Evolutionary conservation across 2,113 vertebrate genomes (phyloP), one percentile per base, ranked within the genome.

Genomic region (Macrotus californicus): DNA sequence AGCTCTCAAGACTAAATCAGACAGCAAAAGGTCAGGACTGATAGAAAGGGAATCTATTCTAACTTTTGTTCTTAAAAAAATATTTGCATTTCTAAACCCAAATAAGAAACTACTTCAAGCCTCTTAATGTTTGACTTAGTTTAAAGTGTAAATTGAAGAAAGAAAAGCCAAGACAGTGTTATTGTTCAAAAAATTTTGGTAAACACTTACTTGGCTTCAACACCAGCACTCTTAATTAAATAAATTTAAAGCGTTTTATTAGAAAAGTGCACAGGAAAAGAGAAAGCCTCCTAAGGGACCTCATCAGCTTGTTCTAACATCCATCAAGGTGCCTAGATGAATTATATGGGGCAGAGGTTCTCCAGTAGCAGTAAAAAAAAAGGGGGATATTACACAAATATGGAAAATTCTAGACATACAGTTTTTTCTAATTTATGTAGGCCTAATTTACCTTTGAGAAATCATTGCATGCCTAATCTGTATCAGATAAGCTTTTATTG

Each of bases 1-100:
- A 95, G 87, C 81, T 92, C 94, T 95, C 41, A 85, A 82, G n/a
- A 77, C 54, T 84, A 87, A 97, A 85, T 95, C 94, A 96, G 83
- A 89, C 41, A 93, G 76, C 72, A 86, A 89, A 96, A 96, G 94
- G 85, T 90, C 77, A 88, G 34, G 16, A 77, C 85, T 92, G 52
- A 82, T 41, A 90, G 84, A 90, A 89, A 85, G 31, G 4, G 41
- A 82, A 84, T 67, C 76, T 89, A 48, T 82, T 81, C 18, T 77
- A 89, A 80, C 36, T 87, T 50, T 3, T 64, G 73, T 69, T 86
- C 31, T 66, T 34, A 66, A 29, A 61, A 61, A 46, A 43, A 16
- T 39, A 41, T 64, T 66, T 2, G 56, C 24, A 88, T 86, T 94
- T 89, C 41, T 93, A 34, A 90, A 48, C 19, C 21, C 88, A 94